These are phyloP conservation scores for Phragmatobia fuliginosa DNA, from an alignment of 2,888 invertebrate genomes.

Conservation along the genomic window DNA sequence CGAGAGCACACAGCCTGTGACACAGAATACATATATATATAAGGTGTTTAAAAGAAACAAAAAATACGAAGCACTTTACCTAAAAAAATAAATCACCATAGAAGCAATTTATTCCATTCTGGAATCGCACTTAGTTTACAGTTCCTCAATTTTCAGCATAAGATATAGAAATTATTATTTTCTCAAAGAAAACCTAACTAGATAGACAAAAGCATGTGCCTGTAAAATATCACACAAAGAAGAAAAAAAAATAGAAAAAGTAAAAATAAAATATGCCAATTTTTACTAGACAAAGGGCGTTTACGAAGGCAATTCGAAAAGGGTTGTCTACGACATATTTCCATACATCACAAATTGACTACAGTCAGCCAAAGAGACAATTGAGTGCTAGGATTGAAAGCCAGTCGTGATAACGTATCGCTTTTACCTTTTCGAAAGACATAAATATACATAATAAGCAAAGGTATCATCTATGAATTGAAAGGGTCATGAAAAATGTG, in stretches of 20 bases:
- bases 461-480: constrained; percentile 29
- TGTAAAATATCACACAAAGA: neutral
- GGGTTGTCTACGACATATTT: constrained; percentile 20
- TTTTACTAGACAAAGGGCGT: constrained; percentile 22
- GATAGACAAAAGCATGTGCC: neutral
- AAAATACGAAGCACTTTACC: no score
- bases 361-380: constrained; percentile 13
- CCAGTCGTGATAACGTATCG: constrained; percentile 7
- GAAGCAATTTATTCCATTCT: no score
- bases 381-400: constrained; percentile 11
- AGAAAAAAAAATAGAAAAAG: constrained; percentile 2
- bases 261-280: constrained; percentile 23
- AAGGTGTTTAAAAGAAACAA: no score
- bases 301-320: constrained; percentile 26
- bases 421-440: constrained; percentile 11
- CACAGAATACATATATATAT: no score
- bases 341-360: constrained; percentile 22
- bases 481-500: neutral
- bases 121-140: no score
- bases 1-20: neutral
- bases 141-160: no score
- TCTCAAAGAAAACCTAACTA: neutral
- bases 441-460: constrained; percentile 4
- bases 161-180: neutral
- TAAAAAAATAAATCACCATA: no score